A percentile compares a stretch with the other conserved stretches of the same genome.
These are phyloP conservation scores for Trachelus iudaicus DNA, from an alignment of 2,888 invertebrate species.

Conservation along the genomic window DNA sequence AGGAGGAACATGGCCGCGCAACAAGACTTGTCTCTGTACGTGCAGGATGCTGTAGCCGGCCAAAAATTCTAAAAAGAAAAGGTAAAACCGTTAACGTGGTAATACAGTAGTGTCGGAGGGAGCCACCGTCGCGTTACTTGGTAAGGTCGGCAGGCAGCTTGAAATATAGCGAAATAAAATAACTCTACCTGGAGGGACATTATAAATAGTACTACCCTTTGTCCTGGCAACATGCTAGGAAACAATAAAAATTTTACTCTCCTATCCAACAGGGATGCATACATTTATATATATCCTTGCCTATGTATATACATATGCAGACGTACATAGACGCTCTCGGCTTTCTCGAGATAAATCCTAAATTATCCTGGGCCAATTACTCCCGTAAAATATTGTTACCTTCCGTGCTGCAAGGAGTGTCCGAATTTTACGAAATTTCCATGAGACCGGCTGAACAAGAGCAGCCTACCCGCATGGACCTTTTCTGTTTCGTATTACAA, in stretches of 20 bases:
- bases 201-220: not conserved
- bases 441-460: not conserved
- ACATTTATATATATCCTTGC: too few species aligned
- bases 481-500: not conserved
- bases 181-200: not conserved
- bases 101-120: not conserved
- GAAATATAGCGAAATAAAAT: constrained; percentile 3
- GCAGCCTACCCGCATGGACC: not conserved
- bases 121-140: not conserved
- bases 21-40: not conserved
- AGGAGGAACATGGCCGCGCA: not conserved
- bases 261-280: not conserved
- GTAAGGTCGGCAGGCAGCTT: not conserved
- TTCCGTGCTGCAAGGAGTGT: not conserved
- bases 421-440: not conserved
- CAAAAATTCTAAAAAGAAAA: not conserved
- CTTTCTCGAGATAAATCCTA: not conserved
- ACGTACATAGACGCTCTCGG: not conserved
- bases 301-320: not conserved
- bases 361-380: not conserved
- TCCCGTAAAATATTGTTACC: not conserved
- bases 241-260: not conserved
- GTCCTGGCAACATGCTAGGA: not conserved
- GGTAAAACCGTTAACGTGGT: not conserved
- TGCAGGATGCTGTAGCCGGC: not conserved